Evolutionary conservation across 2,888 invertebrate species (phyloP), one percentile per base, ranked within the genome.

Genomic region (Anthrax anthrax): DNA sequence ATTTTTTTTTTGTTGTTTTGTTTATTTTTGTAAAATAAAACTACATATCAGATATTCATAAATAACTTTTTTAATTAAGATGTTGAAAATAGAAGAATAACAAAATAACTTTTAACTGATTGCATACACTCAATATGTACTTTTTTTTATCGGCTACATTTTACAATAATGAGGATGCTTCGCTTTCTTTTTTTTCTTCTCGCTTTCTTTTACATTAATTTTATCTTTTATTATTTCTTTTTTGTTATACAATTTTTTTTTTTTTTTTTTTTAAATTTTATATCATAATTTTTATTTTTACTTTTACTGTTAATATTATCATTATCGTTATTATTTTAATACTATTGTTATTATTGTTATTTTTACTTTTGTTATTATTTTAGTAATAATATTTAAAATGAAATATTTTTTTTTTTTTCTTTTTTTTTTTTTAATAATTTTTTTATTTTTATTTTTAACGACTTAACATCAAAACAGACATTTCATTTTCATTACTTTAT

Each of bases 51-150:
- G 18, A 17, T 42, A 42, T 42, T 46, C 46, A 42, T 46, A 46
- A 46, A 46, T 46, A 46, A 46, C 46, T 45, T 50, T 50, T 37
- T 43, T 47, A 46, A 39, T 52, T 38, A 48, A 42, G 44, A 50
- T 44, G 50, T 48, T 50, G 42, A 52, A 51, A 52, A 49, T 50
- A 48, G 47, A 48, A 44, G 44, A 44, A 37, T 48, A 48, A 48
- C 48, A 48, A 48, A 48, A 48, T 48, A 48, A 48, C 29, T 43
- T 48, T 44, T 27, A 48, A 48, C 48, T 48, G 38, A 48, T 45
- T 43, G 45, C 38, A 39, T 48, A 48, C 45, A 48, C 39, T 39
- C 45, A 48, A 46, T 37, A 4, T 32, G 29, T 32, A 32, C 29
- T 12, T 12, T 12, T 32, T 27, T 12, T 9, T 12, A 12, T 32